Percentiles rank a stretch among this genome's conserved stretches.
Conservation (phyloP, 92 coral and sea anemone genomes). For the Parazoanthus swiftii region DNA sequence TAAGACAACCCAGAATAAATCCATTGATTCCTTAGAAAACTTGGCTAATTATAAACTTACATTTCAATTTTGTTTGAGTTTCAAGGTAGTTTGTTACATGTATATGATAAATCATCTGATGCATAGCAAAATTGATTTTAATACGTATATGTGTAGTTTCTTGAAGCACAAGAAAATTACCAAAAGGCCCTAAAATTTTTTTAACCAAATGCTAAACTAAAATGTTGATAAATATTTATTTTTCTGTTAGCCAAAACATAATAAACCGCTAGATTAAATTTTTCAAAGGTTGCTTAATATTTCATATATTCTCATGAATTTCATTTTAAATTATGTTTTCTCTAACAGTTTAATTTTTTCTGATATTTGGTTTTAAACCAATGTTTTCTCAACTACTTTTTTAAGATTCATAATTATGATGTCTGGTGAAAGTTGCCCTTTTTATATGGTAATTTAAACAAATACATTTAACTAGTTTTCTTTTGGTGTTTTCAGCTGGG, state of each 20-base stretch:
- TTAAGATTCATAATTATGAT: too few relatives aligned
- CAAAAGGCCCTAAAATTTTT: not conserved
- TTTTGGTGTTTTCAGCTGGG: not conserved
- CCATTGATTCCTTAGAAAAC: not conserved
- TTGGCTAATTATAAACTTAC: not conserved
- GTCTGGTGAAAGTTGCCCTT: not conserved
- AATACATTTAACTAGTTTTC: not conserved
- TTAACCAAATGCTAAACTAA: not conserved
- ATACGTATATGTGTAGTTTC: not conserved
- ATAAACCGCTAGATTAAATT: not conserved
- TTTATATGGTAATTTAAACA: too few relatives aligned
- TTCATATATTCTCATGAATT: not conserved
- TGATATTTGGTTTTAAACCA: not conserved
- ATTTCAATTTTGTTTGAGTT: not conserved
- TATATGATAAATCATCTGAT: not conserved
- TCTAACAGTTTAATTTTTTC: too few relatives aligned
- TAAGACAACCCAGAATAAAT: not conserved
- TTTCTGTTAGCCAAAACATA: not conserved
- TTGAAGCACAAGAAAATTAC: not conserved
- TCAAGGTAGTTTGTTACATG: too few relatives aligned
- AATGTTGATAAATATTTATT: constrained; percentile 17
- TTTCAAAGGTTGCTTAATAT: not conserved
- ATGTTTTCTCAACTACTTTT: too few relatives aligned
- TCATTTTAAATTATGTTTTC: not conserved
- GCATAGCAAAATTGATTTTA: not conserved